A percentile compares a stretch with the other conserved stretches of the same genome.
Evolutionary conservation across 1,140 invertebrate species (phyloP).

Genomic region (Heliconius melpomene): DNA sequence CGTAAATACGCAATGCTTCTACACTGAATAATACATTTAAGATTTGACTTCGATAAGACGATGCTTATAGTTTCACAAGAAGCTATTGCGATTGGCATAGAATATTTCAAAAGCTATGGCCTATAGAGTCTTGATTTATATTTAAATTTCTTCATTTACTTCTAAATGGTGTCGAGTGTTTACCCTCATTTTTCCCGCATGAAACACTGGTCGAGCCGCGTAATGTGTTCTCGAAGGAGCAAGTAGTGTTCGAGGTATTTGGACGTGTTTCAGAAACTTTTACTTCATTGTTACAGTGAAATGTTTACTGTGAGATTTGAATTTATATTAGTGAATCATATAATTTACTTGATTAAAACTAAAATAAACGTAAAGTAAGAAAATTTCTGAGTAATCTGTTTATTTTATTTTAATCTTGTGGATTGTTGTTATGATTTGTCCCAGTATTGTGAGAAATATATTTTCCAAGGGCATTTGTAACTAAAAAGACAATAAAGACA

Average conservation of each 20-base stretch:
- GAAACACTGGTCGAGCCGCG: neutral
- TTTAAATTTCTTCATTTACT: conserved; percentile 26
- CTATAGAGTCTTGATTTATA: conserved; percentile 9
- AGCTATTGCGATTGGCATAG: neutral
- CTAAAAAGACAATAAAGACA: too few species aligned
- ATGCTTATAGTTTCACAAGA: neutral
- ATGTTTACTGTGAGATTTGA: neutral
- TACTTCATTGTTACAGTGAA: conserved; percentile 31
- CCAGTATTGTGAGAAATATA: too few species aligned
- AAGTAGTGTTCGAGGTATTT: conserved; percentile 22
- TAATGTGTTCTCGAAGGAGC: neutral
- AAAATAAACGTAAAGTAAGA: neutral
- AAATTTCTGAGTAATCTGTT: neutral
- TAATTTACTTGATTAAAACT: neutral
- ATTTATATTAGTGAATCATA: conserved; percentile 11
- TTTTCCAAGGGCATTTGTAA: too few species aligned
- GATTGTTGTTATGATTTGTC: neutral
- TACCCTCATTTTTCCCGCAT: conserved; percentile 31
- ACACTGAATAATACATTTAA: neutral
- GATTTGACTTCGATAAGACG: neutral
- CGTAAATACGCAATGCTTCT: neutral
- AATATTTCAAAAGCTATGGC: neutral
- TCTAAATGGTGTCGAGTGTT: conserved; percentile 38
- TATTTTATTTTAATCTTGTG: neutral
- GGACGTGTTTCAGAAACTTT: conserved; percentile 31